Evolutionary conservation across 2,888 invertebrate genomes (phyloP), one percentile per base, ranked within the genome.

Genomic region (Drosophila mayaguana): DNA sequence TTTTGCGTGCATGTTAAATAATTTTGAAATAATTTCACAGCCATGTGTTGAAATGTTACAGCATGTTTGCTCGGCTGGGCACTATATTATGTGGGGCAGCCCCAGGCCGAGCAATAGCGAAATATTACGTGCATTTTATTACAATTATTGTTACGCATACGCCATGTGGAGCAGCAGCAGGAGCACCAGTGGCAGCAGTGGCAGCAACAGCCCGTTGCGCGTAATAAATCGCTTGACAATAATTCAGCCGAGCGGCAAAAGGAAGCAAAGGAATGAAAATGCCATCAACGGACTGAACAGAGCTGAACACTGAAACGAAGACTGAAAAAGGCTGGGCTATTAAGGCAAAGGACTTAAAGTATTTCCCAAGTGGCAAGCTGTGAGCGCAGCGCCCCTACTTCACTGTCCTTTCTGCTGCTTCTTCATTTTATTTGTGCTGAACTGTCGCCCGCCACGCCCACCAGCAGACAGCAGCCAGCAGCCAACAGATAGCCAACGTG

Each of bases 81-180:
- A 25, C 57, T 28, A 51, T 20, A 53, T 60, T 42, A 54, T 2
- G 25, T n/a, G n/a, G 48, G 28, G 51, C 9, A 8, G 63, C 51
- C 51, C 51, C 50, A 55, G 40, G 67, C 43, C 25, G 34, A 56
- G 75, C 69, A 75, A 63, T 67, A 60, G 68, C 70, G 56, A 81
- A 77, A 80, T 77, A 83, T 66, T 51, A 67, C 65, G 60, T 75
- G 70, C 72, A 80, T 63, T 80, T 80, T 83, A 71, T 72, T 75
- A 81, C 87, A 84, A 87, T 85, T 74, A 69, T 73, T 81, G 85
- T 88, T 88, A 84, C 84, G 86, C 90, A 84, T 89, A 84, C 84
- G 88, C 86, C 90, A 79, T 85, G 90, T 84, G 90, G 69, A 59
- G 57, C 81, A 28, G 46, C 43, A 42, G 36, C 36, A 45, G 56